Conservation (phyloP, 2,888 invertebrate species). For the Apotomis turbidana region DNA sequence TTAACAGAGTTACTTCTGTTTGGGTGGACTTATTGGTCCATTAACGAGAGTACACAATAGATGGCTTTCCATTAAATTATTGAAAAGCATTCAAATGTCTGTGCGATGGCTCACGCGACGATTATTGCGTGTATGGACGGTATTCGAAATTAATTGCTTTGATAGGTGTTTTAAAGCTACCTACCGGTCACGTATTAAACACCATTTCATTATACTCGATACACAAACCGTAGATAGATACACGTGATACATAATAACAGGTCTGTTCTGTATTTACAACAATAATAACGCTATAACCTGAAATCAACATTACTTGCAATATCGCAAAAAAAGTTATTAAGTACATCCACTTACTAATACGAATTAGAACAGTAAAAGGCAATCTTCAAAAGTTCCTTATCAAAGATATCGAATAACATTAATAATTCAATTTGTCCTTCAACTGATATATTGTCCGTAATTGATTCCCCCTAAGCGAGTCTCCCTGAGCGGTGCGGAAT, state of each 20-base stretch:
- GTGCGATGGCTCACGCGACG: conserved; percentile 50
- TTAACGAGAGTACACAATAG: conserved; percentile 75
- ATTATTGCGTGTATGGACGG: conserved; percentile 41
- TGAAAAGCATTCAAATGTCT: conserved; percentile 67
- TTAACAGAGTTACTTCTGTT: conserved; percentile 82
- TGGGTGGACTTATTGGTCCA: conserved; percentile 81
- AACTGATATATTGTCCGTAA: conserved; percentile 73
- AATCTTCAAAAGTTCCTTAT: conserved; percentile 28
- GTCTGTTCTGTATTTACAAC: not conserved
- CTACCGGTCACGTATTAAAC: conserved; percentile 29
- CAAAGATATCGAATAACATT: conserved; percentile 41
- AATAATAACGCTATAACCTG: no score
- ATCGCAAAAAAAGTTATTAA: not conserved
- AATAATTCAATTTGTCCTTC: conserved; percentile 61
- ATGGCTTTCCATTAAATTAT: conserved; percentile 74
- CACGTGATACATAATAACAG: conserved; percentile 1
- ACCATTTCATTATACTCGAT: conserved; percentile 25
- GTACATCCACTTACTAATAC: not conserved
- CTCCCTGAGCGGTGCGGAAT: conserved; percentile 67
- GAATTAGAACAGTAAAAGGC: not conserved
- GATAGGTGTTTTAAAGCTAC: conserved; percentile 39
- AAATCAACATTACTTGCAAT: not conserved
- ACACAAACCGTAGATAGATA: not conserved
- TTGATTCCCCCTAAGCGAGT: conserved; percentile 75
- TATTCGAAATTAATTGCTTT: conserved; percentile 49